Conservation (phyloP, 2,113 vertebrate genomes). For the Bettongia penicillata region DNA sequence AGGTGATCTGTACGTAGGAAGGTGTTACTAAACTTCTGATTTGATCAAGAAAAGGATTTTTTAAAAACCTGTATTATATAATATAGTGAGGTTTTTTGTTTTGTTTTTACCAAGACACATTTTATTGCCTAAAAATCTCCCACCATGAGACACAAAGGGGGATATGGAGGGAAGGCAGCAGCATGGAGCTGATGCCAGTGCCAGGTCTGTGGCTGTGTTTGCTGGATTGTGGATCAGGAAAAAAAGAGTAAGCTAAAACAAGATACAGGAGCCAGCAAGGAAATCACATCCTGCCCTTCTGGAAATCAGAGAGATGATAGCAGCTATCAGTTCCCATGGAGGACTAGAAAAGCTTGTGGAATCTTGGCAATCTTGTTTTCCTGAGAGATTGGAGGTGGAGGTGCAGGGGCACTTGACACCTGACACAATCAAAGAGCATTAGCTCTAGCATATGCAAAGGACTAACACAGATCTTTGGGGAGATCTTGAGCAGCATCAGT, state of each 20-base stretch:
- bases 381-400: background rate
- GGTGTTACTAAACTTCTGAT: background rate
- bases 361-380: background rate
- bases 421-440: background rate
- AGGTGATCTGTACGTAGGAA: background rate
- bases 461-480: conserved; percentile 16
- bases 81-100: background rate
- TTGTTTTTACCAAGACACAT: too few relatives aligned
- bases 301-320: background rate
- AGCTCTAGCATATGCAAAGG: background rate
- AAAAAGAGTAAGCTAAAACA: background rate
- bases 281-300: background rate
- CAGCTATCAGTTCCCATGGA: background rate
- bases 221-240: background rate
- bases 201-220: background rate
- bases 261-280: background rate
- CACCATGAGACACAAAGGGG: background rate
- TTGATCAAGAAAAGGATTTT: background rate
- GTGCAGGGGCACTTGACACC: background rate
- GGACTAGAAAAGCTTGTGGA: background rate
- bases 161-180: background rate
- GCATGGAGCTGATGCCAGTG: background rate
- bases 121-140: background rate
- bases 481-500: background rate
- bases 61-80: background rate